These are phyloP conservation scores for Takifugu bimaculatus DNA, from an alignment of 2,113 vertebrate genomes.

Conservation along the genomic window DNA sequence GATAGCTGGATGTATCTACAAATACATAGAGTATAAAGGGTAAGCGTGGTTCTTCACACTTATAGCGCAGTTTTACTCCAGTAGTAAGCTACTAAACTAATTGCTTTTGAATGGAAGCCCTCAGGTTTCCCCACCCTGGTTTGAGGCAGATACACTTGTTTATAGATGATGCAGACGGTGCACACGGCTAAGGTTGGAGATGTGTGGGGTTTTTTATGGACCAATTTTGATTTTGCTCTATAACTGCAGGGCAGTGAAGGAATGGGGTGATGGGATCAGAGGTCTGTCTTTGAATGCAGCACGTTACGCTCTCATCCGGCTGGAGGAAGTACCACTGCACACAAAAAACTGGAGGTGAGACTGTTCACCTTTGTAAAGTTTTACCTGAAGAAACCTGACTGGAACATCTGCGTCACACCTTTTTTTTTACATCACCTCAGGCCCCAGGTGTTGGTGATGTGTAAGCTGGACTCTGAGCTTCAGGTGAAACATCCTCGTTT, in stretches of 20 bases:
- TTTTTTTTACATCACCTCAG: constrained; percentile 55
- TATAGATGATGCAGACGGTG: no score
- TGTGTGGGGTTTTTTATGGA: background rate
- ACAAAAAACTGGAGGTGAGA: constrained; percentile 97
- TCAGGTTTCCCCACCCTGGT: no score
- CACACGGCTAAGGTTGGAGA: no score
- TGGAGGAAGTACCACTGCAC: constrained; percentile 88
- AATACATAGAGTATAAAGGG: constrained; percentile 98
- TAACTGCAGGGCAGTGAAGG: constrained; percentile 85
- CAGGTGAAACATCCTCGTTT: constrained; percentile 86
- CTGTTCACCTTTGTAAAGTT: background rate
- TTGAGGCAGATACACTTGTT: no score
- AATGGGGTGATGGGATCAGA: constrained; percentile 95
- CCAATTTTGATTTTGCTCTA: background rate
- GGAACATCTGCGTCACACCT: background rate
- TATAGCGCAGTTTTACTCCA: no score
- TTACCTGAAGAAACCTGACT: background rate
- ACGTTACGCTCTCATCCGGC: constrained; percentile 86
- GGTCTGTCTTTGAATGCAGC: constrained; percentile 93
- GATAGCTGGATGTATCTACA: constrained; percentile 93
- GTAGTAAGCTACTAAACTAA: no score
- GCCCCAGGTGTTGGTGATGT: constrained; percentile 88
- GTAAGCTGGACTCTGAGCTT: constrained; percentile 82
- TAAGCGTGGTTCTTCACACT: constrained; percentile 63
- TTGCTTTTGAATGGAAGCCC: no score